Base-by-base conservation (phyloP, 1,140 invertebrate genomes). In the Gonatopus flavifemur region DNA sequence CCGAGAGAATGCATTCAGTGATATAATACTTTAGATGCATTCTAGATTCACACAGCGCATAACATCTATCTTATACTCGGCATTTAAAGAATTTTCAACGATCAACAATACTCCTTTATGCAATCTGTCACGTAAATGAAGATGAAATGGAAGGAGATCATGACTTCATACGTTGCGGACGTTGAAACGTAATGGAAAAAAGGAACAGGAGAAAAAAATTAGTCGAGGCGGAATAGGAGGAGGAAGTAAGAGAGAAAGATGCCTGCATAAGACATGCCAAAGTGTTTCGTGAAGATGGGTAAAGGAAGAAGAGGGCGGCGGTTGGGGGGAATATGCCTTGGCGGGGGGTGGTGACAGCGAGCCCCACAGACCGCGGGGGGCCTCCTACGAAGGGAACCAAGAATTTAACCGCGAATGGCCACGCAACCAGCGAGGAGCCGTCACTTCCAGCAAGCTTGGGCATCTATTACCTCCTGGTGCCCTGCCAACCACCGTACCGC, bases 401-500 rank as follows among this genome's bases (percentile, higher is more conserved):
- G 69, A 77, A 75, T 76, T 76, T 70, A 75, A 76, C 66, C 72
- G 70, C 72, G 69, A 74, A 74, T 70, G 69, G 67, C 72, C 70
- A 72, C 63, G 71, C 72, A 76, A 74, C 59, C 71, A 72, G 73
- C 69, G 63, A 69, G 66, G 66, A 70, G 66, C 70, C 72, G 74
- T 78, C 76, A 76, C 71, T 70, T 75, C 64, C 69, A 71, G 64
- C 64, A 51, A 74, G 60, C 59, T 52, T 50, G 57, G 43, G 67
- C 74, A 76, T 77, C 72, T 68, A 74, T 78, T 78, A 78, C 72
- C 74, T 76, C 72, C 74, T 69, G 74, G 72, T 71, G 74, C 68
- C 63, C 68, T 66, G 67, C 70, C 71, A 72, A 64, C 70, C 68
- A 59, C 59, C 49, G 59, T 50, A 59, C 55, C 64, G 65, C 67